A percentile compares a stretch with the other conserved stretches of the same genome.
phyloP scores from a whole-genome alignment of 2,113 vertebrate species.

The Hymenochirus boettgeri region DNA sequence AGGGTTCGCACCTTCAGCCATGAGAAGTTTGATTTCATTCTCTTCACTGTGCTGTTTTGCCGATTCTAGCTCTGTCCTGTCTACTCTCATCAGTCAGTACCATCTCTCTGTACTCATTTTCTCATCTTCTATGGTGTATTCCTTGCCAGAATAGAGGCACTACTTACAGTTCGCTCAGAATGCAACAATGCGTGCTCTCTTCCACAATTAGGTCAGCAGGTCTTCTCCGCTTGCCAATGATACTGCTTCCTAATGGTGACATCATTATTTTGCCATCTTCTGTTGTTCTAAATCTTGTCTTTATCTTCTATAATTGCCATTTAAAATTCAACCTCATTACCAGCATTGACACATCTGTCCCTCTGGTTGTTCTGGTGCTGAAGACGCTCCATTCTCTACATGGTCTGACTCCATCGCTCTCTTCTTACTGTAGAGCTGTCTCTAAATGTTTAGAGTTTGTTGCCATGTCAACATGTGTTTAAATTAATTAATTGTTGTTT shows the following conservation, averaged over 20 bases:
- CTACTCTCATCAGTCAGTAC: not conserved
- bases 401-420: no score
- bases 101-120: not conserved
- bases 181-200: not conserved
- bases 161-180: not conserved
- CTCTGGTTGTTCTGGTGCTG: no score
- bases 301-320: no score
- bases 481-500: no score
- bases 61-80: not conserved
- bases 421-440: no score
- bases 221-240: not conserved
- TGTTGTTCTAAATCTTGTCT: fast-evolving
- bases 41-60: not conserved
- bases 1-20: not conserved
- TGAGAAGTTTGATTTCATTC: not conserved
- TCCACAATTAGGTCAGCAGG: not conserved
- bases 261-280: not conserved
- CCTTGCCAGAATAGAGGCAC: not conserved
- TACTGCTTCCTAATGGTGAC: not conserved
- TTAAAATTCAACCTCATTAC: no score
- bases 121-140: not conserved
- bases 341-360: no score
- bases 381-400: no score
- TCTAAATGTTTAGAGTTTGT: no score
- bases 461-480: no score